phyloP scores from a whole-genome alignment of 2,113 vertebrate species.

The Tricholaema leucomelas region DNA sequence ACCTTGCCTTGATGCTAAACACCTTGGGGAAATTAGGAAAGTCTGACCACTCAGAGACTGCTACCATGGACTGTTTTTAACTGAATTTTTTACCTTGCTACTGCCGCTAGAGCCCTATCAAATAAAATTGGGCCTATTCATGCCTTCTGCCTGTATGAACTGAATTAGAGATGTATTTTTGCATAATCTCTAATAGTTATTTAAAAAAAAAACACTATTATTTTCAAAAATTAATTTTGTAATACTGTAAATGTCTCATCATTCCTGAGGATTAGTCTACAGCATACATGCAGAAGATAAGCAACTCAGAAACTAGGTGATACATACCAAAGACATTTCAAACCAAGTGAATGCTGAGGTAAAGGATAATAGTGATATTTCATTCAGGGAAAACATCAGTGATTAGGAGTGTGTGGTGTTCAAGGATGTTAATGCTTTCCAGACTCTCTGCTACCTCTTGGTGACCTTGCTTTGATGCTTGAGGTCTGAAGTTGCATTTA shows the following conservation, averaged over 20 bases:
- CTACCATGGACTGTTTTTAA: not conserved
- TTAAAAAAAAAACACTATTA: not conserved
- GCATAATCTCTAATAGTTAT: not conserved
- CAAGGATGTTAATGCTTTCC: constrained; percentile 34
- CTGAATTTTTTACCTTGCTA: not conserved
- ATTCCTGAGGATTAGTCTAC: not conserved
- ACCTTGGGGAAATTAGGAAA: not conserved
- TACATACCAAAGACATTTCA: not conserved
- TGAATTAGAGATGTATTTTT: not conserved
- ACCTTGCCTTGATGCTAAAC: not conserved
- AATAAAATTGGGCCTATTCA: not conserved
- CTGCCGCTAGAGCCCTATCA: not conserved
- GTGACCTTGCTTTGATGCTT: constrained; percentile 45
- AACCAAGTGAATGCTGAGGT: not conserved
- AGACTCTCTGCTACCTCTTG: constrained; percentile 7
- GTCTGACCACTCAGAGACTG: not conserved
- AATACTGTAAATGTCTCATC: not conserved
- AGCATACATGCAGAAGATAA: not conserved
- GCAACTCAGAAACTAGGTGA: not conserved
- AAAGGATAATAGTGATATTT: constrained; percentile 34
- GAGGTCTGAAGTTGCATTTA: constrained; percentile 34
- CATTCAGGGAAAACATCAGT: not conserved
- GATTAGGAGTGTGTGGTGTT: not conserved
- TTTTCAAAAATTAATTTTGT: not conserved
- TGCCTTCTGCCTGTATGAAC: not conserved